Base-by-base conservation (phyloP, 2,113 vertebrate genomes). In the Cryptoleucopteryx plumbea region DNA sequence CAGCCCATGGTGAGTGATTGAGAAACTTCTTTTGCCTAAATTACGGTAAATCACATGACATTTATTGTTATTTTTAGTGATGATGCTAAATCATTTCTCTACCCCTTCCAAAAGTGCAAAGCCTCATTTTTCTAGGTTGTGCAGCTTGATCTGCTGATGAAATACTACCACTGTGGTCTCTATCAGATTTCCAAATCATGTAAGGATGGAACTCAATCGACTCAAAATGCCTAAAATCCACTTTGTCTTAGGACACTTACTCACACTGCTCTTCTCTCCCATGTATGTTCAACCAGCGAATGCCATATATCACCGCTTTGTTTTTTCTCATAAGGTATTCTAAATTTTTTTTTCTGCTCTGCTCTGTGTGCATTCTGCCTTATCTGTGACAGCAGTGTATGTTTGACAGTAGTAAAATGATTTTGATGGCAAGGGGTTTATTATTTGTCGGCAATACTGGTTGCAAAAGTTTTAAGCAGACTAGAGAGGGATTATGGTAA, bases 1-100 rank as follows among this genome's bases (percentile, higher is more conserved):
- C 73, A 90, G 42, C 34, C 15, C 61, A 43, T 87, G 7, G 6
- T 53, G 70, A 90, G 34, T 43, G 70, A 91, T 47, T 75, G 66
- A 85, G 90, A 95, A 91, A 95, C 62, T 73, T 66, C 42, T 92
- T 93, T 59, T 92, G 74, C 74, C 17, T 72, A 43, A 85, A 72
- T 53, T 68, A 72, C 75, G 75, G 85, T 90, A 95, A 94, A 88
- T 71, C 88, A 71, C n/a, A 42, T 71, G 73, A 75, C 22, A 61
- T n/a, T 47, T 66, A 34, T 9, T 77, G 26, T 56, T 93, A 82
- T 75, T 93, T 93, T 92, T 90, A 79, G 66, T n/a, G 62, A 55
- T 23, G 32, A 13, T 31, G 34, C 43, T 63, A 84, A 85, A 85
- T 82, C 20, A 50, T 65, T 80, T 53, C 56, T 78, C 42, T 56